Evolutionary conservation across 2,888 invertebrate genomes (phyloP).

Genomic region (Rotaria magnacalcarata): DNA sequence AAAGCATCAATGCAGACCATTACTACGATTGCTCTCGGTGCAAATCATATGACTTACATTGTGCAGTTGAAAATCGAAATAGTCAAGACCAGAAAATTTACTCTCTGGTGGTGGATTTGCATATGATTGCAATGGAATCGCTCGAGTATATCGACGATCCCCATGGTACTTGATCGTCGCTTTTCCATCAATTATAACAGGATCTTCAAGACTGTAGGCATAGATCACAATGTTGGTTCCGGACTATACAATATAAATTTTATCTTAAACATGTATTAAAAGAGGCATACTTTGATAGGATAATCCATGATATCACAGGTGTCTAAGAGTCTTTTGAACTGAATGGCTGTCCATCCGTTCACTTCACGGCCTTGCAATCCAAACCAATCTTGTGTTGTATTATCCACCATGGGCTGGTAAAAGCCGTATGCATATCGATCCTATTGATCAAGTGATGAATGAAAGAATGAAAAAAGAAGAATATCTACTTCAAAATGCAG

Average conservation of each 20-base stretch:
- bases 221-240: constrained; percentile 35
- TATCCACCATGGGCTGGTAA: too few relatives aligned
- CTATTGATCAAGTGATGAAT: too few relatives aligned
- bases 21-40: too few relatives aligned
- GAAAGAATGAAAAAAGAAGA: too few relatives aligned
- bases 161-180: not conserved
- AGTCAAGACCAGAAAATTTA: not conserved
- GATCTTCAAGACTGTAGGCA: constrained; percentile 40
- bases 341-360: constrained; percentile 45
- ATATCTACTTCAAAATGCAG: too few relatives aligned
- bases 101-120: not conserved
- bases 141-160: not conserved
- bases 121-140: not conserved
- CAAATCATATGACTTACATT: not conserved
- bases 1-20: too few relatives aligned
- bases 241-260: not conserved
- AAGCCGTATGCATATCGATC: too few relatives aligned
- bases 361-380: constrained; percentile 33
- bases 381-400: too few relatives aligned
- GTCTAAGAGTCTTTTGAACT: constrained; percentile 44
- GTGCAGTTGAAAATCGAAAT: not conserved
- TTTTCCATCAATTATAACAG: not conserved
- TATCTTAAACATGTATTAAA: not conserved
- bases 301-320: constrained; percentile 45
- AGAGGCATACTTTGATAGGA: constrained; percentile 27